A percentile compares a stretch with the other conserved stretches of the same genome.
phyloP scores from a whole-genome alignment of 2,888 invertebrate species.

The Coenonympha glycerion region DNA sequence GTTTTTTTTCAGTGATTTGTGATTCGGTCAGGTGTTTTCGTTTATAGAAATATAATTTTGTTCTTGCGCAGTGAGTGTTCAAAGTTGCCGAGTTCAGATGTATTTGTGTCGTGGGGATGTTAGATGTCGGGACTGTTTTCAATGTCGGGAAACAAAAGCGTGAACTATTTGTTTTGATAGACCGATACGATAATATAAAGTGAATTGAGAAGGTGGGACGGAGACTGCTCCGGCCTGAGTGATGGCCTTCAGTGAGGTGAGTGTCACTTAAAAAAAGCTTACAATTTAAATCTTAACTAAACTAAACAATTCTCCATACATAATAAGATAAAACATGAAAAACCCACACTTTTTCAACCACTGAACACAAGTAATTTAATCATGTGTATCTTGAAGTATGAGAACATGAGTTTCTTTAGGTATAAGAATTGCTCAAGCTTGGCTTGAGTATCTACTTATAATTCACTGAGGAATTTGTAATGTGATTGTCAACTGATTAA shows the following conservation, averaged over 20 bases:
- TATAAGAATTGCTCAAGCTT: too few relatives aligned
- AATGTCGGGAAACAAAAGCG: conserved; percentile 74
- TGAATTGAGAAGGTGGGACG: conserved; percentile 71
- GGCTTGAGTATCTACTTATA: conserved; percentile 27
- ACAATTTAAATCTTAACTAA: neutral
- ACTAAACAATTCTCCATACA: neutral
- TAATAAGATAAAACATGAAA: conserved; percentile 1
- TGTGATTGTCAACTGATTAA: conserved; percentile 28
- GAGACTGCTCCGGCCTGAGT: conserved; percentile 77
- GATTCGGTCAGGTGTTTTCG: conserved; percentile 78
- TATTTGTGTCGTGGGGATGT: conserved; percentile 72
- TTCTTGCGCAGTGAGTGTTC: conserved; percentile 73
- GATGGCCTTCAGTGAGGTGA: conserved; percentile 88
- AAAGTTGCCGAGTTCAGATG: conserved; percentile 68
- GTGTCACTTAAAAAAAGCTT: conserved; percentile 39
- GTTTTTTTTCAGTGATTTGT: conserved; percentile 78
- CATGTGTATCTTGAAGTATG: conserved; percentile 22
- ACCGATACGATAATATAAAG: conserved; percentile 62
- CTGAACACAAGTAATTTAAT: conserved; percentile 21
- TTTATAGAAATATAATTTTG: conserved; percentile 72
- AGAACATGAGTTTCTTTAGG: too few relatives aligned
- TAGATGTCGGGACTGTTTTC: conserved; percentile 73
- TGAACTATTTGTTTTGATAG: conserved; percentile 76
- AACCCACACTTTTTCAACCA: conserved; percentile 11
- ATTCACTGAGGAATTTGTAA: conserved; percentile 27